Base-by-base conservation (phyloP, 1,140 invertebrate genomes). In the Teleogryllus occipitalis region DNA sequence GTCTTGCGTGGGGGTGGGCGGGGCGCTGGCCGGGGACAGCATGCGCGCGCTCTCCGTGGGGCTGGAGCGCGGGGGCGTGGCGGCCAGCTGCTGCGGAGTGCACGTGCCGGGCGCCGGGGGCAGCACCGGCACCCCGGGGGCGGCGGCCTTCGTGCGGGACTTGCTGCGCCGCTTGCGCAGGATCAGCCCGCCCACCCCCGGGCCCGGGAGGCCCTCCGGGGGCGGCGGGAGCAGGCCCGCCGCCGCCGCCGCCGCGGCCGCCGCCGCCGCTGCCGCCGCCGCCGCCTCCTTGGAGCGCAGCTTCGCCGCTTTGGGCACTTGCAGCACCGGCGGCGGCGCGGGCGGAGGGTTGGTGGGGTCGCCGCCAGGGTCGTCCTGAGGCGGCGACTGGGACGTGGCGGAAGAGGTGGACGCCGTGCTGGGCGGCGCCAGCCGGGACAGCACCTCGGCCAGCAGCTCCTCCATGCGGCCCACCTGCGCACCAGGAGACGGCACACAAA, bases 101-200 rank as follows among this genome's bases (percentile, higher is more conserved):
- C 54, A 48, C 0, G 76, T 48, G 3, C 48, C 78, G 22, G 0
- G 27, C 27, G 78, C 5, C 21, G 54, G 15, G 8, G 78, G 46
- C 54, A 49, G 27, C 18, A 27, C 15, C 39, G 79, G 79, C 8
- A 76, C 74, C 14, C 39, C 75, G 7, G 92, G 91, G 79, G 92
- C 91, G 39, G 90, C 88, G 74, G 89, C 88, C 84, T 91, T 90
- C 76, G 88, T 88, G 73, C 92, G 87, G 82, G 90, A 92, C 87
- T 93, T 93, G 83, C 91, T 92, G 80, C 92, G 87, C 82, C 92
- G 87, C 83, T 93, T 93, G 73, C 90, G 88, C 72, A 92, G 85
- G 82, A 92, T 89, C 73, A 93, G 87, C 82, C 90, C 88, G 80
- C 92, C 92, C 78, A 82, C 82, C 0, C 82, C 82, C 27, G 85